Evolutionary conservation across 2,113 vertebrate genomes (phyloP).

Genomic region (Galeopterus variegatus): DNA sequence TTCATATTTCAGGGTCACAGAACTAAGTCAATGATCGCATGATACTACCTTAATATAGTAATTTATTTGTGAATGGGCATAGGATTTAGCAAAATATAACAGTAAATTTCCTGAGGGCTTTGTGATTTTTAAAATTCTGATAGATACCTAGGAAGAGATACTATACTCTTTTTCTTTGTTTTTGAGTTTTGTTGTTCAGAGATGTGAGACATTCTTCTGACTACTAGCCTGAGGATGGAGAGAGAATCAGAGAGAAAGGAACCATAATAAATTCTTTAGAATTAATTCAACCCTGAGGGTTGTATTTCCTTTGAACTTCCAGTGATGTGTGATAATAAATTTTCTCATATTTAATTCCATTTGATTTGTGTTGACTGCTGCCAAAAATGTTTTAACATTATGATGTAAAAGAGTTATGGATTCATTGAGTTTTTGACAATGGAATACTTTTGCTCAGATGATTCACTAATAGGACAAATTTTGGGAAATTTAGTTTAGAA

Average conservation of each 20-base stretch:
- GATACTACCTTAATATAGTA: background rate
- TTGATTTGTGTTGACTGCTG: background rate
- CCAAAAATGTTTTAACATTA: background rate
- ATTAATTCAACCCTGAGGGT: background rate
- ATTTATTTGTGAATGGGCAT: background rate
- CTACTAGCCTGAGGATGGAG: background rate
- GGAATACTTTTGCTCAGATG: background rate
- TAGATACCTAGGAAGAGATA: background rate
- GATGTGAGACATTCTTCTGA: background rate
- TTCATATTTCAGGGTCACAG: background rate
- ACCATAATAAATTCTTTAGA: background rate
- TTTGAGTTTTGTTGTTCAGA: background rate
- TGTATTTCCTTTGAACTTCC: background rate
- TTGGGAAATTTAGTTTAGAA: background rate
- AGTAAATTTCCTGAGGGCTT: background rate
- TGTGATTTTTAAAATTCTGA: background rate
- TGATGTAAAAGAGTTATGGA: background rate
- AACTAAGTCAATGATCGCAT: background rate
- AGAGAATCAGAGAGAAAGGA: conserved; percentile 2
- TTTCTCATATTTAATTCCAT: conserved; percentile 10
- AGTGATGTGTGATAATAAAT: conserved; percentile 15
- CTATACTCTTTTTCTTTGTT: background rate
- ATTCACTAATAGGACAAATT: background rate
- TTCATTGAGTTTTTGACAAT: background rate
- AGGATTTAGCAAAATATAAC: background rate